Evolutionary conservation across 2,113 vertebrate species (phyloP), one percentile per base, ranked within the genome.

Genomic region (Syrmaticus mikado): DNA sequence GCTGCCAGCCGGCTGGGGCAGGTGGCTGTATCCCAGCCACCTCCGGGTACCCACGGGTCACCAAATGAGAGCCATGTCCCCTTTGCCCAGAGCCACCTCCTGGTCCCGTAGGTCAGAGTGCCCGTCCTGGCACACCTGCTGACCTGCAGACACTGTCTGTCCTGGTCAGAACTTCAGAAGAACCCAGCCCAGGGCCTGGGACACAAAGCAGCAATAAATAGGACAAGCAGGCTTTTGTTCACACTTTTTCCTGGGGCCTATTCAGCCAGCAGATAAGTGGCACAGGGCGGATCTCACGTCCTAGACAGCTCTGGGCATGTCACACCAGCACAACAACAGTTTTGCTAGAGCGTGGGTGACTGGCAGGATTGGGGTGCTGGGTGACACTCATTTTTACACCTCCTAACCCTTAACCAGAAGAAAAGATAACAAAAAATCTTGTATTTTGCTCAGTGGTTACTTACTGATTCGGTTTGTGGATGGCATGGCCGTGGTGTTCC

Each of bases 21-120:
- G 60, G 60, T 16, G 60, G 22, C 34, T 61, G 34, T 38, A 36
- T 14, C 34, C 38, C 25, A 27, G 38, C 38, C 61, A 40, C 25
- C 61, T 40, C 25, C 8, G 60, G 34, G 34, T 36, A 64, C 24
- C 24, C 10, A 32, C 15, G 4, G 61, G 61, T 58, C 24, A 8
- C 4, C 22, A 22, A 52, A 28, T 3, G 46, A 41, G 28, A 34
- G 5, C 34, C 28, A 2, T 0, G 2, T 17, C 30, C 55, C 30
- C 0, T 43, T 43, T 0, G 0, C 24, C 43, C 25, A n/a, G 14
- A 45, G 34, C 53, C 22, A 57, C 30, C 28, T 67, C 36, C 19
- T 40, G 6, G 32, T 36, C 36, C 83, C 1, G 0, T 38, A 52
- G 19, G 4, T 24, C 38, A 77, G 74, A 27, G 16, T 53, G 17